Conservation (phyloP, 2,113 vertebrate species). For the Thalassoma bifasciatum region DNA sequence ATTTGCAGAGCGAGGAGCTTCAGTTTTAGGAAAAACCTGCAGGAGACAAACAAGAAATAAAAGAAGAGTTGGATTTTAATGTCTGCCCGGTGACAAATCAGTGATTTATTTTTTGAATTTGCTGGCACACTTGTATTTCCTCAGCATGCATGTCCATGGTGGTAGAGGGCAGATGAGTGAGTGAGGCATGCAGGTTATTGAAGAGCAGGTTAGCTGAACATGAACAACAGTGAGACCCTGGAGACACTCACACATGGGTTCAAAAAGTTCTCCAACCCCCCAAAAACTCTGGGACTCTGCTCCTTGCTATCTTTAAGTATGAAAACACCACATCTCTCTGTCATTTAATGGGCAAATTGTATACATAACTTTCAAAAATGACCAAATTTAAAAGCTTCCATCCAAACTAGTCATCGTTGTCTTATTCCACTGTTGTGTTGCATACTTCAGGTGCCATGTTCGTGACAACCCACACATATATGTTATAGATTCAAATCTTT, state of each 20-base stretch:
- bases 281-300: too few relatives aligned
- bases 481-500: too few relatives aligned
- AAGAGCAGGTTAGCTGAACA: not conserved
- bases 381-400: too few relatives aligned
- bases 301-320: too few relatives aligned
- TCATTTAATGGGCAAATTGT: too few relatives aligned
- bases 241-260: not conserved
- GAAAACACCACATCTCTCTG: too few relatives aligned
- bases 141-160: conserved; percentile 58
- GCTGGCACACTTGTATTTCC: conserved; percentile 13
- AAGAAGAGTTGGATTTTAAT: conserved; percentile 69
- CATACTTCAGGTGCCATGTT: too few relatives aligned
- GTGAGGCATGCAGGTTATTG: conserved; percentile 40
- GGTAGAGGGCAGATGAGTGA: conserved; percentile 26
- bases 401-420: too few relatives aligned
- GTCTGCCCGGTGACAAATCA: conserved; percentile 17
- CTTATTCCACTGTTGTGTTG: too few relatives aligned
- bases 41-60: conserved; percentile 77
- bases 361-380: too few relatives aligned
- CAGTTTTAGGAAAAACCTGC: conserved; percentile 84
- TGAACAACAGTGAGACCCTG: not conserved
- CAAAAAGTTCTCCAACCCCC: too few relatives aligned
- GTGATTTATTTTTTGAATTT: not conserved
- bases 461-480: too few relatives aligned
- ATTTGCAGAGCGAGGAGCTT: conserved; percentile 66